These are phyloP conservation scores for Lichenostomus cassidix DNA, from an alignment of 2,113 vertebrate species.

Conservation along the genomic window DNA sequence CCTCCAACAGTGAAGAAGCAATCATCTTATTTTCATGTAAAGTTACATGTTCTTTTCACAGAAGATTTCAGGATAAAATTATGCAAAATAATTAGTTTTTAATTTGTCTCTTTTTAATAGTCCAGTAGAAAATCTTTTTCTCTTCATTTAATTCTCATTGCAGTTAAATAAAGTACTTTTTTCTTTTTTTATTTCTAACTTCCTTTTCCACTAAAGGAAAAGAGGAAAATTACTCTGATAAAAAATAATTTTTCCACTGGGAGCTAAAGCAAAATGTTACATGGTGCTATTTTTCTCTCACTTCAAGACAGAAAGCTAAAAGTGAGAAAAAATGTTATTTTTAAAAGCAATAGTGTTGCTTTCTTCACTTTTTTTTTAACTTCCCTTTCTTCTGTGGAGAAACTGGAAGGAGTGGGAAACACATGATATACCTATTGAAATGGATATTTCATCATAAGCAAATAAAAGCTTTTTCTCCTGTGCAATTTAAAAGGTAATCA, in stretches of 20 bases:
- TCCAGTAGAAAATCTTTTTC: background rate
- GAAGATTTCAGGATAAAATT: background rate
- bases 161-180: background rate
- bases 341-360: conserved; percentile 28
- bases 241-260: background rate
- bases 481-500: background rate
- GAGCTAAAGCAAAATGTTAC: background rate
- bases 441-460: background rate
- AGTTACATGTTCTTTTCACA: background rate
- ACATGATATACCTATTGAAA: background rate
- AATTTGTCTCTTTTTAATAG: background rate
- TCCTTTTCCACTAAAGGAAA: background rate
- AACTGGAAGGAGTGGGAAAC: background rate
- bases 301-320: background rate
- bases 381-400: background rate
- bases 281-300: conserved; percentile 10
- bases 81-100: background rate
- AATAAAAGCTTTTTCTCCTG: background rate
- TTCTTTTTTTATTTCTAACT: background rate
- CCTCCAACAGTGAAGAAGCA: background rate
- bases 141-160: background rate
- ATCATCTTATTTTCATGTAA: background rate
- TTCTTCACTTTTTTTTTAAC: background rate
- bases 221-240: background rate
- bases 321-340: conserved; percentile 48